Evolutionary conservation across 2,888 invertebrate species (phyloP), one percentile per base, ranked within the genome.

Genomic region (Shargacucullia verbasci): DNA sequence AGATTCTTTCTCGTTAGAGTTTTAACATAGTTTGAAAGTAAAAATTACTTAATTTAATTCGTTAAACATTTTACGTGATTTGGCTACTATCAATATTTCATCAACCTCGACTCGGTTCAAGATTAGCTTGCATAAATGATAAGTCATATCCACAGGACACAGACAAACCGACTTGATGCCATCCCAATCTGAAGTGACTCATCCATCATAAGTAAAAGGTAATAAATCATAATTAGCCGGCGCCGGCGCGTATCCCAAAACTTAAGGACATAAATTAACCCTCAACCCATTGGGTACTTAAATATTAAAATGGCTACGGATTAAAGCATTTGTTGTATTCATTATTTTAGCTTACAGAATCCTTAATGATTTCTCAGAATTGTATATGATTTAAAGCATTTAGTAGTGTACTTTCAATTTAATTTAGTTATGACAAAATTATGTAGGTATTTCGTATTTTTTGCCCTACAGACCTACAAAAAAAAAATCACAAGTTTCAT

Each of bases 231-330:
- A 81, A 80, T 84, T 79, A 82, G 70, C 67, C 55, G 49, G 66
- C 62, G 53, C 66, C 58, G 11, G 59, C 71, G 73, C 50, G 33
- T 57, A 53, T 59, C 54, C 58, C 67, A 63, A 76, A 84, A 84
- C 76, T 79, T 82, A 67, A 73, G 74, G 78, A 79, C 78, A 80
- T 84, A 84, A 85, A 86, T 86, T 83, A 83, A 79, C 78, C 77
- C 75, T 59, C 59, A 59, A 64, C 74, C 79, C 79, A 78, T 81
- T 78, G 78, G 58, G 73, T 77, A 77, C 70, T 80, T 80, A 81
- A 86, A 83, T 83, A 86, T 82, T 84, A 79, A 80, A 79, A 77
- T 63, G 75, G 73, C 69, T 44, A 52, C 59, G 60, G 61, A 66
- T 72, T 72, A 66, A 67, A 54, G 62, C 48, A 47, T 43, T 52